These are phyloP conservation scores for Syritta pipiens DNA, from an alignment of 2,888 invertebrate genomes.

Conservation along the genomic window DNA sequence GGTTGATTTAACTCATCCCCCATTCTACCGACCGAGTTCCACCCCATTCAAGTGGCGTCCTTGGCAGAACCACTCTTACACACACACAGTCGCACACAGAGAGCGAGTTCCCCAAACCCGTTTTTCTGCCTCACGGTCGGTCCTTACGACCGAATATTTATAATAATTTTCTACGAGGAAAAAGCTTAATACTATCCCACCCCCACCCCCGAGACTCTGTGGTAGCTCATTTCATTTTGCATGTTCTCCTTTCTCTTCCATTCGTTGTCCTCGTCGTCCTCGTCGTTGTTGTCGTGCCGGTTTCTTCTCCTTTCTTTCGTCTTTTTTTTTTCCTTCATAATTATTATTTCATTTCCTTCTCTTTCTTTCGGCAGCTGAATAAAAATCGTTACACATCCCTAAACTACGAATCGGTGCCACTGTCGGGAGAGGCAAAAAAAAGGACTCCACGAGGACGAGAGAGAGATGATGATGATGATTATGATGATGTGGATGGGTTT, in stretches of 20 bases:
- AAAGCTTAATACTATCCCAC: constrained; percentile 45
- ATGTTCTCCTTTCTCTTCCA: constrained; percentile 22
- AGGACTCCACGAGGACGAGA: constrained; percentile 25
- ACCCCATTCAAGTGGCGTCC: constrained; percentile 36
- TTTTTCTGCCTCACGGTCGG: constrained; percentile 3
- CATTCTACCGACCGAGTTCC: too few species aligned
- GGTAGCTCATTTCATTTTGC: constrained; percentile 42
- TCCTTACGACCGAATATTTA: constrained; percentile 50
- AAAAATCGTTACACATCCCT: constrained; percentile 51
- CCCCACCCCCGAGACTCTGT: not conserved
- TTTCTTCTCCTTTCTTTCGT: constrained; percentile 20
- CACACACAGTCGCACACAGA: not conserved
- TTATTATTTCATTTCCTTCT: constrained; percentile 67
- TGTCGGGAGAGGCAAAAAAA: too few species aligned
- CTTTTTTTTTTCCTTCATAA: constrained; percentile 50
- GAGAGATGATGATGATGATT: constrained; percentile 48
- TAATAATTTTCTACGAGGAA: constrained; percentile 57
- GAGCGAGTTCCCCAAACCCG: too few species aligned
- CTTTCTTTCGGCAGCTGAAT: constrained; percentile 35
- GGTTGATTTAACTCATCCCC: constrained; percentile 39
- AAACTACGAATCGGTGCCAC: constrained; percentile 63
- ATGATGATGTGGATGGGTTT: too few species aligned
- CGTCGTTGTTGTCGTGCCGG: not conserved
- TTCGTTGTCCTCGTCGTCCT: not conserved
- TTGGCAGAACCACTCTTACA: constrained; percentile 4